phyloP scores from a whole-genome alignment of 2,888 invertebrate species.

The Melikaiella ostensackeni region DNA sequence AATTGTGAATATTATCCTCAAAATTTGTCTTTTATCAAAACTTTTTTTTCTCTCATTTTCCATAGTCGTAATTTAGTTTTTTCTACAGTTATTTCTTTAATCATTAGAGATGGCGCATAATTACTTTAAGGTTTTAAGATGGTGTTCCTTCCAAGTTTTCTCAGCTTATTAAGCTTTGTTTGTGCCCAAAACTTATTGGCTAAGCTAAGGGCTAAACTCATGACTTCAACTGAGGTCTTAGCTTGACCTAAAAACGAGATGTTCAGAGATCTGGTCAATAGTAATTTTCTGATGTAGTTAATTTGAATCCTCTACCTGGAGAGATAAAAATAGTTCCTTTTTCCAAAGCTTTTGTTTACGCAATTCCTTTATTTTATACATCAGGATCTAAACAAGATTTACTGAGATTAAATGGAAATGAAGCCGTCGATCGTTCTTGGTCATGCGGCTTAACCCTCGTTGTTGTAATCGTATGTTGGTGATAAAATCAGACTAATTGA shows the following conservation, averaged over 20 bases:
- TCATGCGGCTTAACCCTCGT: background rate
- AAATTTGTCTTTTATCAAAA: background rate
- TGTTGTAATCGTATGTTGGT: background rate
- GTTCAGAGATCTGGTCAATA: background rate
- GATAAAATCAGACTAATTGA: conserved; percentile 10
- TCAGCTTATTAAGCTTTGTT: background rate
- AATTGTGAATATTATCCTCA: too few species aligned
- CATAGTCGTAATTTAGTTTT: background rate
- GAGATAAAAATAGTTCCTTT: background rate
- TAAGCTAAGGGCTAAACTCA: background rate
- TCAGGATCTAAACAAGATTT: background rate
- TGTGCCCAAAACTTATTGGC: background rate
- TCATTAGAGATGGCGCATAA: background rate
- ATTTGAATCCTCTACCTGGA: background rate
- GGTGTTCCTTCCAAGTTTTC: background rate
- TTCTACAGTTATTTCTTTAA: background rate
- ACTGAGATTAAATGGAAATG: background rate
- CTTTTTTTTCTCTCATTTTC: background rate
- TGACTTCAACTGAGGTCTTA: background rate
- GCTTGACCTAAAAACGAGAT: background rate
- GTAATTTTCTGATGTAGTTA: background rate
- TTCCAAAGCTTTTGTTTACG: background rate
- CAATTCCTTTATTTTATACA: background rate
- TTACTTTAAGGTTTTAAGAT: background rate
- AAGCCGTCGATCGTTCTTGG: background rate